Base-by-base conservation (phyloP, 1,140 invertebrate genomes). In the Trichoplusia ni region DNA sequence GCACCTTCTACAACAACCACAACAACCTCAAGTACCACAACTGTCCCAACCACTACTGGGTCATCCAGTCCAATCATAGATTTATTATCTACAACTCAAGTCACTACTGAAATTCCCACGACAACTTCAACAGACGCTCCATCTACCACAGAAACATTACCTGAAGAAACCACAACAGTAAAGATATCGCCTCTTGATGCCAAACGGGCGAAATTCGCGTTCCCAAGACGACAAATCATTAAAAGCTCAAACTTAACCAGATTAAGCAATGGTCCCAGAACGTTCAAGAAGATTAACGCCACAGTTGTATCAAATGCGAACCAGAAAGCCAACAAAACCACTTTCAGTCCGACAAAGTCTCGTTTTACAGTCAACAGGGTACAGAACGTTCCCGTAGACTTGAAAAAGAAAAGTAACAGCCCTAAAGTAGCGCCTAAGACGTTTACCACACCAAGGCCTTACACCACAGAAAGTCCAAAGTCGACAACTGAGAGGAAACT, bases 311-410 rank as follows among this genome's bases (percentile, higher is more conserved):
- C 68, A 18, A 83, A 74, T 70, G 59, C 64, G 13, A 76, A 67
- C 19, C 78, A 81, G 23, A 90, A 84, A 80, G 63, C 71, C 2
- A 89, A 87, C 49, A 90, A 88, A 67, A 90, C 84, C 0, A 70
- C 73, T 59, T 91, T 90, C 58, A 84, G 69, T 47, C 82, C 86
- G 5, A 79, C 62, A 2, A 88, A 84, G 64, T 79, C 81, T 4
- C 73, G 89, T 53, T 87, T 87, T 53, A 74, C 81, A 7, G 77
- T 44, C 0, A 83, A 67, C 33, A 78, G 90, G 31, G 67, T 78
- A 14, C 90, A 91, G 77, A 91, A 91, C 37, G 82, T 90, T 4
- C 90, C 89, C 9, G 60, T 91, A 18, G 90, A 90, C 64, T 38
- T 82, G 9, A 84, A 74, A 54, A 89, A 84, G 59, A 89, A 80